Base-by-base conservation (phyloP, 2,888 invertebrate genomes). In the Nephrocerus scutellatus region DNA sequence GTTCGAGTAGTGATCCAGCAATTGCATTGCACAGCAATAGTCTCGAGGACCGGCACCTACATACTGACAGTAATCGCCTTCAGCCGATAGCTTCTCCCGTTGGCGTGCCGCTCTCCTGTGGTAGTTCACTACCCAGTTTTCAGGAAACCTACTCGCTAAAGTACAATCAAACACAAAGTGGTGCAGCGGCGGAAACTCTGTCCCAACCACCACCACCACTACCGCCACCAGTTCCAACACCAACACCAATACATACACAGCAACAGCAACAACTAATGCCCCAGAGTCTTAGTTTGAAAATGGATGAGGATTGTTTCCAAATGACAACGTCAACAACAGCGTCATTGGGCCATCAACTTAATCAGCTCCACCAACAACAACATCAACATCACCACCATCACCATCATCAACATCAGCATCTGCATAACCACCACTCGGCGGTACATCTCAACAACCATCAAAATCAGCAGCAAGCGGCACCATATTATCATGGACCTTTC, bases 101-200 rank as follows among this genome's bases (percentile, higher is more conserved):
- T 18, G 58, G 52, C 8, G 62, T 59, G 2, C 58, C 62, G 19
- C 51, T 62, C 33, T 57, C 63, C 26, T 59, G 64, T 22, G 75
- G 77, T 52, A 77, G 79, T 30, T 77, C 83, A 30, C 69, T 88
- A 57, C 88, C 88, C 47, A 87, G 87, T 70, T 88, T 88, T 71
- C 85, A 89, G 72, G 89, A 89, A 71, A 89, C 86, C 19, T 87
- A 87, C 67, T 84, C 84, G 41, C 77, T 84, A 32, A 80, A 83
- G 47, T 83, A 83, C 60, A 76, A 77, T 43, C 78, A 76, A 64
- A 73, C 79, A 62, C 37, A 54, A 20, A 23, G 51, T 43, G 39
- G 51, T 46, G 42, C 48, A 47, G 49, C 51, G 46, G 47, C 46
- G 48, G 46, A n/a, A n/a, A n/a, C n/a, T n/a, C n/a, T n/a, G n/a